Percentiles rank a stretch among this genome's conserved stretches.
Conservation (phyloP, 2,113 vertebrate species). For the Catharus bicknelli region DNA sequence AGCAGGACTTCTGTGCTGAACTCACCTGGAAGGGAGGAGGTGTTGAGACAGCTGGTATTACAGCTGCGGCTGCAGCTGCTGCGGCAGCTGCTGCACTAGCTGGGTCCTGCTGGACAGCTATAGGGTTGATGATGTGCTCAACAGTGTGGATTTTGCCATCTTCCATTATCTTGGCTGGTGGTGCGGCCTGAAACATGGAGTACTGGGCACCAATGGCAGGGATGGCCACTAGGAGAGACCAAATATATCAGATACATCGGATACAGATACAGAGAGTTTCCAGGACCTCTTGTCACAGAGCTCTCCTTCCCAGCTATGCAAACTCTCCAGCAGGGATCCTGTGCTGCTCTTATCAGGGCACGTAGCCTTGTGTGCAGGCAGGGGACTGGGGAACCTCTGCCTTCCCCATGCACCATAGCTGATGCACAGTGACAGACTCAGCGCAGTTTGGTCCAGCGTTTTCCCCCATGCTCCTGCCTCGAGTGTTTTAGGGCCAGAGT, state of each 20-base stretch:
- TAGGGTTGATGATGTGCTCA: constrained; percentile 94
- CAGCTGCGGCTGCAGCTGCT: constrained; percentile 49
- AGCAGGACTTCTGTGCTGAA: not conserved
- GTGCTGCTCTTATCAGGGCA: not conserved
- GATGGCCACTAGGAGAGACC: constrained; percentile 84
- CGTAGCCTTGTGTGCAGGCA: rapidly evolving
- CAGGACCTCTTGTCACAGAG: not conserved
- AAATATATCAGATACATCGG: not conserved
- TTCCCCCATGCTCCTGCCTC: not conserved
- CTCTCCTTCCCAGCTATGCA: rapidly evolving
- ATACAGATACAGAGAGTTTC: not conserved
- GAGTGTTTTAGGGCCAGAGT: not conserved
- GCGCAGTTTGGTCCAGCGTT: not conserved
- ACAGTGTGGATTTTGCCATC: constrained; percentile 92
- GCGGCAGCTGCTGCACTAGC: constrained; percentile 68
- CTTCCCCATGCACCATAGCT: rapidly evolving
- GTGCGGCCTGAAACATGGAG: constrained; percentile 88
- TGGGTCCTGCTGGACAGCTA: constrained; percentile 90
- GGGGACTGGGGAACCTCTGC: not conserved
- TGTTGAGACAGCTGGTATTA: constrained; percentile 90
- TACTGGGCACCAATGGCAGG: constrained; percentile 89
- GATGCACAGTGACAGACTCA: not conserved
- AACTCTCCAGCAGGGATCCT: not conserved
- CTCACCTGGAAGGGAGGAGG: constrained; percentile 95
- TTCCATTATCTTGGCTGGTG: constrained; percentile 89